A percentile compares a stretch with the other conserved stretches of the same genome.
Evolutionary conservation across 2,113 vertebrate genomes (phyloP).

Genomic region (Rhinichthys klamathensis): DNA sequence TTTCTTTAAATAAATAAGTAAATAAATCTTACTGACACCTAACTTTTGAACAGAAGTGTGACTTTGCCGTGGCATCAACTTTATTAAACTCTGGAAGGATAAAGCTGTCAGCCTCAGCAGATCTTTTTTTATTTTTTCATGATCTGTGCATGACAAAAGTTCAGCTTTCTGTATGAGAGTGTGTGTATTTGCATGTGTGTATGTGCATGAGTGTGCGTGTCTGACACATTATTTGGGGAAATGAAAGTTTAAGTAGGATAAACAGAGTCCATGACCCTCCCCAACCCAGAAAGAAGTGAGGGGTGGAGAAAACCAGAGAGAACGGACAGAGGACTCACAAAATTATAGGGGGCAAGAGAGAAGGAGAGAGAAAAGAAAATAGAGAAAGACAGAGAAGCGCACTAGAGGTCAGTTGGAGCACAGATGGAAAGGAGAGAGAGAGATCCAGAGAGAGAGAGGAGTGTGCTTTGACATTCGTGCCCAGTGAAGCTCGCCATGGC

Average conservation of each 20-base stretch:
- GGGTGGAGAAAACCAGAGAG: conserved; percentile 27
- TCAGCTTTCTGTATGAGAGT: not conserved
- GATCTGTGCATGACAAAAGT: conserved; percentile 23
- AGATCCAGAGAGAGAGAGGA: conserved; percentile 40
- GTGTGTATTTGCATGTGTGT: conserved; percentile 30
- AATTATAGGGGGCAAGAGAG: conserved; percentile 29
- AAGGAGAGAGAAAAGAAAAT: conserved; percentile 20
- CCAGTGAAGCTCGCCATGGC: conserved; percentile 51
- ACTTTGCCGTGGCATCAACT: not conserved
- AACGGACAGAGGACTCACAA: not conserved
- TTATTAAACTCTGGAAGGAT: not conserved
- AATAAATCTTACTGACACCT: too few relatives aligned
- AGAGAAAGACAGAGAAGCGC: conserved; percentile 4
- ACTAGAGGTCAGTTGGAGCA: conserved; percentile 1
- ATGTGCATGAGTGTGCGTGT: conserved; percentile 27
- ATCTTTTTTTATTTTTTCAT: not conserved
- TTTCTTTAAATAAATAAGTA: not conserved
- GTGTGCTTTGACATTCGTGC: conserved; percentile 48
- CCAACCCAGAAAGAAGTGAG: conserved; percentile 30
- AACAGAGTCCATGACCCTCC: conserved; percentile 54
- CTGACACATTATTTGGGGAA: conserved; percentile 53
- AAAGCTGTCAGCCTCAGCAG: not conserved
- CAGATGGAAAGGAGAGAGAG: conserved; percentile 17
- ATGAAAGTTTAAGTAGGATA: conserved; percentile 54
- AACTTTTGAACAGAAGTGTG: not conserved